Base-by-base conservation (phyloP, 1,140 invertebrate genomes). In the Bombyx mandarina region DNA sequence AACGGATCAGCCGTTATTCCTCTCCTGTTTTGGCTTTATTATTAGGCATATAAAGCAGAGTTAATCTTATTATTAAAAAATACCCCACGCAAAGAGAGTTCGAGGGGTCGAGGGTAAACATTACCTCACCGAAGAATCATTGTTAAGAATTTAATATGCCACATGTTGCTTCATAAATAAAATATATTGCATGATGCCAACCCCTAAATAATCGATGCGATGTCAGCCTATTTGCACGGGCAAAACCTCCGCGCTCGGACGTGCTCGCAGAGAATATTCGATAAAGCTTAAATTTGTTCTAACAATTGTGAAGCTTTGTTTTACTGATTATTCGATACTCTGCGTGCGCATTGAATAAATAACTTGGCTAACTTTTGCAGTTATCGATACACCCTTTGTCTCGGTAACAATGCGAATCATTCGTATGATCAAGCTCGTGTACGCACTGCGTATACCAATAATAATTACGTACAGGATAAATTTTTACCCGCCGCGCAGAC, bases 251-350 rank as follows among this genome's bases (percentile, higher is more conserved):
- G 50, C 52, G 43, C 56, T 44, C 54, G 49, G 52, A 44, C 49
- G 26, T 35, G 43, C 56, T 12, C 26, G 45, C 57, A 42, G 5
- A 22, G 54, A 35, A 52, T 58, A 61, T 56, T 58, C 51, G 55
- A 59, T 58, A 67, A 70, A 79, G 75, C 79, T 82, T 82, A 81
- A 81, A 79, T 75, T 82, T 81, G 71, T 74, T 80, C 62, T 66
- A 76, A 70, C 73, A 79, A 80, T 80, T 66, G 65, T 60, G 60
- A 66, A 60, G 65, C 64, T 73, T 68, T 69, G 73, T 73, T 65
- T 66, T 67, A 65, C 53, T 69, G 67, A 69, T 73, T 63, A 35
- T 35, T 35, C 26, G 26, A 67, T 65, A 51, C 62, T 67, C 62
- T 60, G 66, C 67, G 65, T 71, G 60, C 65, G 59, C 60, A 43